phyloP scores from a whole-genome alignment of 2,797 vertebrate genomes.

The Falco naumanni region DNA sequence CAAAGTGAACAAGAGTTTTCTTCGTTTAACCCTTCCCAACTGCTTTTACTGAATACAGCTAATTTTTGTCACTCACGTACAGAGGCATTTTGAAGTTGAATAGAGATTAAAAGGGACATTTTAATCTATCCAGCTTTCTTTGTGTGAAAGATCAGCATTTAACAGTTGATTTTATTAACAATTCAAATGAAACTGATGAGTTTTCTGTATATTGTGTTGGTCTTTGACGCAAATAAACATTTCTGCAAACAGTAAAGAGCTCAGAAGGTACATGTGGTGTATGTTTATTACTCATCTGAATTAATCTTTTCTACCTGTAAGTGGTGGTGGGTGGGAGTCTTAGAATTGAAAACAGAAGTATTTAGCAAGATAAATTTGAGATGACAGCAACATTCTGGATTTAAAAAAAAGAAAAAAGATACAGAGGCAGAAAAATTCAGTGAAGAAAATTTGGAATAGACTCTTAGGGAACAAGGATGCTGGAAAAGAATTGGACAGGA shows the following conservation, averaged over 20 bases:
- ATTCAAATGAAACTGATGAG: background rate
- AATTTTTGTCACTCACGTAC: constrained; percentile 37
- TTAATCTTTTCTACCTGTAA: constrained; percentile 13
- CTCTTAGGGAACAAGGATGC: background rate
- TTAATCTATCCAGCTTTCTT: constrained; percentile 11
- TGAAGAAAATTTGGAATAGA: background rate
- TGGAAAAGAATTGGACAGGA: background rate
- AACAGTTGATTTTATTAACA: constrained; percentile 30
- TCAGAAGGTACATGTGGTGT: background rate
- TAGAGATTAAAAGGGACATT: background rate
- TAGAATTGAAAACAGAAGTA: constrained; percentile 16
- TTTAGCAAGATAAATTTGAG: background rate
- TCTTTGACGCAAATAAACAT: constrained; percentile 26
- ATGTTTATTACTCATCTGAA: constrained; percentile 8
- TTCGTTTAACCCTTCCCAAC: background rate
- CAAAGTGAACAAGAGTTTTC: background rate
- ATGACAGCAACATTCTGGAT: background rate
- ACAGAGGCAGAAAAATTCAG: background rate
- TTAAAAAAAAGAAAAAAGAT: background rate
- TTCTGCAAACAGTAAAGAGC: constrained; percentile 5
- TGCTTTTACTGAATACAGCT: constrained; percentile 32
- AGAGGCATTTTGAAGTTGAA: constrained; percentile 4
- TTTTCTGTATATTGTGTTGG: background rate
- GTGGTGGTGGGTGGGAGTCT: background rate
- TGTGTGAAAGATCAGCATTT: background rate